Conservation (phyloP, 1,140 invertebrate genomes). For the Drosophila oshimai region DNA sequence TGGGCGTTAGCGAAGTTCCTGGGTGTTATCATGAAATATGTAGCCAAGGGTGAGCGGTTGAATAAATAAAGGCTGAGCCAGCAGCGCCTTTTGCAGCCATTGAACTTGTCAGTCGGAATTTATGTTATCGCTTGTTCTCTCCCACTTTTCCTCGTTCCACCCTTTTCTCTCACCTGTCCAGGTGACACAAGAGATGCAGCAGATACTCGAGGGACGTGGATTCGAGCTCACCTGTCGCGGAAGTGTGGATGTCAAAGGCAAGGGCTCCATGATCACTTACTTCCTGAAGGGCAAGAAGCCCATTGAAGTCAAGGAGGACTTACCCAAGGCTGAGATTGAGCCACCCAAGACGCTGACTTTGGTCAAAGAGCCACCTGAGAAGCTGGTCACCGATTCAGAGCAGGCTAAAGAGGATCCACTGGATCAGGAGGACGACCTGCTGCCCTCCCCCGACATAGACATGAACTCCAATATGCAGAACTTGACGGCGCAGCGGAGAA, state of each 20-base stretch:
- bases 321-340: constrained; percentile 10
- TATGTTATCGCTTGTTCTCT: constrained; percentile 51
- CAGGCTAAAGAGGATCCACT: background rate
- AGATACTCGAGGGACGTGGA: constrained; percentile 89
- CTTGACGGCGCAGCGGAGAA: constrained; percentile 75
- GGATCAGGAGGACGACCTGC: constrained; percentile 44
- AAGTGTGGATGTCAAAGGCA: constrained; percentile 94
- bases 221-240: constrained; percentile 91
- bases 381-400: background rate
- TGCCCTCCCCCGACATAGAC: constrained; percentile 70
- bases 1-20: background rate
- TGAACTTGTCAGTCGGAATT: constrained; percentile 74
- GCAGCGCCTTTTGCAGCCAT: constrained; percentile 35
- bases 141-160: constrained; percentile 4
- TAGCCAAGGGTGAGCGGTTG: constrained; percentile 32
- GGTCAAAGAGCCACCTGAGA: background rate
- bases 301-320: constrained; percentile 30
- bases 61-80: constrained; percentile 42
- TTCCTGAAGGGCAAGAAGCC: constrained; percentile 87
- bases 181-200: constrained; percentile 93
- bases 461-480: constrained; percentile 80
- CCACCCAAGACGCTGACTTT: constrained; percentile 17
- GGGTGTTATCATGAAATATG: constrained; percentile 73
- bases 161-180: constrained; percentile 67
- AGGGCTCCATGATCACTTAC: constrained; percentile 97